These are phyloP conservation scores for Rhagophthalmus giganteus DNA, from an alignment of 2,888 invertebrate genomes.

Conservation along the genomic window DNA sequence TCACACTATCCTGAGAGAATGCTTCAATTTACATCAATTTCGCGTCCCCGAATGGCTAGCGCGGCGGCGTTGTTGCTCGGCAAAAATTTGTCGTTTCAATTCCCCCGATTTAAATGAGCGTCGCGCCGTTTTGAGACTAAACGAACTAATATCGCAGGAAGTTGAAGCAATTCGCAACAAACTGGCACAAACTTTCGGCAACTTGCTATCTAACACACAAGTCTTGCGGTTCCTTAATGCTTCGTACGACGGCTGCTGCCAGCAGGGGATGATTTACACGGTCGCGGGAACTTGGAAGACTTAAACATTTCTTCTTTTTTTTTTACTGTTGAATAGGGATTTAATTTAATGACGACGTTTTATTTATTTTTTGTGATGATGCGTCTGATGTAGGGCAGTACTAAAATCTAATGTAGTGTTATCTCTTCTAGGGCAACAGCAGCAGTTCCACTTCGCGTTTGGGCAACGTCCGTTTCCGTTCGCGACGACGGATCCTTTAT, in stretches of 20 bases:
- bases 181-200: conserved; percentile 48
- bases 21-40: conserved; percentile 45
- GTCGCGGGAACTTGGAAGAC: conserved; percentile 27
- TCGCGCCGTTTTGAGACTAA: conserved; percentile 33
- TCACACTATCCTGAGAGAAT: conserved; percentile 43
- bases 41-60: background rate
- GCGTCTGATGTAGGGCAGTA: conserved; percentile 23
- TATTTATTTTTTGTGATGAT: background rate
- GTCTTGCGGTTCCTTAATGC: conserved; percentile 53
- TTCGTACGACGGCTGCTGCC: conserved; percentile 43
- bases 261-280: conserved; percentile 44
- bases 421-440: conserved; percentile 92
- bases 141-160: conserved; percentile 40
- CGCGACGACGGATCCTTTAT: conserved; percentile 80
- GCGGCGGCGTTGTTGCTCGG: too few species aligned
- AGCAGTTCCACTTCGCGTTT: conserved; percentile 92
- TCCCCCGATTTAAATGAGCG: conserved; percentile 17
- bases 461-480: conserved; percentile 87
- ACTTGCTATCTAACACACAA: conserved; percentile 51
- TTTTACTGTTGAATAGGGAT: background rate
- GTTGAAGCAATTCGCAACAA: conserved; percentile 43
- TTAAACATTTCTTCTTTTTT: conserved; percentile 8
- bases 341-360: background rate
- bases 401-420: conserved; percentile 63
- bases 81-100: conserved; percentile 9